Base-by-base conservation (phyloP, 2,113 vertebrate species). In the Tragelaphus scriptus region DNA sequence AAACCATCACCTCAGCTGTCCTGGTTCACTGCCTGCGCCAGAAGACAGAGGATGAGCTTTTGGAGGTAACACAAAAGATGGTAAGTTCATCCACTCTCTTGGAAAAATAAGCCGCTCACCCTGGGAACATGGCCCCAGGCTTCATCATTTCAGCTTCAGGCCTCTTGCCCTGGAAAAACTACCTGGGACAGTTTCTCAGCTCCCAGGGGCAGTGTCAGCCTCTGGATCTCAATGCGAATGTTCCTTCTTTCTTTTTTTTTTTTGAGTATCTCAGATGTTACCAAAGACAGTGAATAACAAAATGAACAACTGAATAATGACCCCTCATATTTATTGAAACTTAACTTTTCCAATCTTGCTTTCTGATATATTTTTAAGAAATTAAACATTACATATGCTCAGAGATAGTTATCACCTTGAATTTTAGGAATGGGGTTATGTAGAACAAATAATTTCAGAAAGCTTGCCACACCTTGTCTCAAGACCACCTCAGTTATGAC, bases 21-120 rank as follows among this genome's bases (percentile, higher is more conserved):
- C 49, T 96, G 14, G 91, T 98, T 80, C 92, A 96, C 75, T 98
- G 98, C n/a, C 85, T 98, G 77, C 95, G 95, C 44, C 97, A 98
- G 88, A 98, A 98, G 89, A 96, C 97, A 0, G 98, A 97, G 59
- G 98, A 98, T 0, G 95, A 98, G 32, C 96, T 98, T 63, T 1
- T 97, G 96, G 97, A 98, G 14, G 2, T 2, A 0, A 8, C 77
- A 0, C 5, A 40, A 53, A 97, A 93, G 14, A 21, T 98, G 98
- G 98, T 97, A 93, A 23, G 94, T 84, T 1, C 3, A 5, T 1
- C 49, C 0, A 0, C 2, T 23, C 36, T 1, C 0, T 0, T 2
- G 19, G 13, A 12, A 8, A 3, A 30, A 14, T 5, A 6, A n/a
- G 40, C 3, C 8, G 30, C 32, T 8, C 2, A 2, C 2, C 40